A percentile compares a stretch with the other conserved stretches of the same genome.
phyloP scores from a whole-genome alignment of 2,797 vertebrate species.

The Thamnophis elegans region DNA sequence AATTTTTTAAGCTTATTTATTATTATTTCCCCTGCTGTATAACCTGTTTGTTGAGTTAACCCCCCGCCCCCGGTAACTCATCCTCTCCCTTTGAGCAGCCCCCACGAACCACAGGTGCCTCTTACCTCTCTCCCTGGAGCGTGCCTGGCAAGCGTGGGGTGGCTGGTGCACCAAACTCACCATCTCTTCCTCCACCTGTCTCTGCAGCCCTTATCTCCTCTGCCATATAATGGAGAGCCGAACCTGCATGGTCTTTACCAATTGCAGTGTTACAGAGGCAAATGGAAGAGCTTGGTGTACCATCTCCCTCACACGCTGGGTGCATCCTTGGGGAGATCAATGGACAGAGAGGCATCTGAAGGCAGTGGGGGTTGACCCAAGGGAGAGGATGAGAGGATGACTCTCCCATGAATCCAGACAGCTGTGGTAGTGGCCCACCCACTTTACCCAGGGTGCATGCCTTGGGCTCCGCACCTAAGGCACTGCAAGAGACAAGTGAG shows the following conservation, averaged over 20 bases:
- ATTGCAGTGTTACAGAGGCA: neutral
- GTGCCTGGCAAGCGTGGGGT: neutral
- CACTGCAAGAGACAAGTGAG: no score
- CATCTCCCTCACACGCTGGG: neutral
- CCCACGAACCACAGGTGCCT: neutral
- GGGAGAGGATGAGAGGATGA: no score
- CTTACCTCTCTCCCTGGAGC: neutral
- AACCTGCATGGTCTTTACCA: neutral
- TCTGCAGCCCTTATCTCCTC: neutral
- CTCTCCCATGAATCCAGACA: no score
- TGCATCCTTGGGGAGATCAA: neutral
- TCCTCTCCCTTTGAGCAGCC: neutral
- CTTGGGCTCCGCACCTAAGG: no score
- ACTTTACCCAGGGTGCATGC: no score
- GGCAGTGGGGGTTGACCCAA: no score
- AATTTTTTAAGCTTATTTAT: neutral
- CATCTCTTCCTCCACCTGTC: neutral
- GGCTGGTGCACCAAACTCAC: neutral
- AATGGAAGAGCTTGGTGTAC: neutral
- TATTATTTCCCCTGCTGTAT: neutral
- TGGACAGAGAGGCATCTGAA: neutral
- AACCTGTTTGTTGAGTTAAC: neutral
- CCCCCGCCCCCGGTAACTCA: no score
- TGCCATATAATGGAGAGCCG: neutral
- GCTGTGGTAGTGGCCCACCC: no score